phyloP scores from a whole-genome alignment of 2,113 vertebrate genomes.

The Cyphotilapia sp. region DNA sequence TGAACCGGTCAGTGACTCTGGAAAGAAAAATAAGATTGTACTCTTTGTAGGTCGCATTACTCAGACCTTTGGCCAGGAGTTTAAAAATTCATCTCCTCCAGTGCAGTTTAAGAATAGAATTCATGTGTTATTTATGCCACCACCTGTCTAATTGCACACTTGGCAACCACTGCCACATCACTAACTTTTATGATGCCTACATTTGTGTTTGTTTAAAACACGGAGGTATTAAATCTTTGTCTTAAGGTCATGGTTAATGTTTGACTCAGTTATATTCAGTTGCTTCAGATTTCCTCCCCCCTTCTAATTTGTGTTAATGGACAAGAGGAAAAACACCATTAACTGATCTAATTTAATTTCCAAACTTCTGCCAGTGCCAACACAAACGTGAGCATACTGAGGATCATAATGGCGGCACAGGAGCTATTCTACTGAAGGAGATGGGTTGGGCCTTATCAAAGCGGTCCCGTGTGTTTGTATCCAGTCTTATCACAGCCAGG shows the following conservation, averaged over 20 bases:
- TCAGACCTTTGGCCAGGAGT: neutral
- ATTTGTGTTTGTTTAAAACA: neutral
- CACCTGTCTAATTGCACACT: neutral
- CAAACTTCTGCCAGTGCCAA: neutral
- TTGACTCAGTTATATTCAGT: neutral
- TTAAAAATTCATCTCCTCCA: neutral
- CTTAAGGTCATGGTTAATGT: neutral
- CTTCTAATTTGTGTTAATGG: neutral
- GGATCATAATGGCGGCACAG: rapidly evolving
- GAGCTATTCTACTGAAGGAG: neutral
- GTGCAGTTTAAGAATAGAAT: neutral
- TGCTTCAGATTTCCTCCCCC: neutral
- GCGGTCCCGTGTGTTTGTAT: neutral
- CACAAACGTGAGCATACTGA: neutral
- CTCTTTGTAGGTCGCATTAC: neutral
- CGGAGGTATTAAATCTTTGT: neutral
- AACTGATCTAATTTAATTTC: neutral
- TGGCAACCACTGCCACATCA: neutral
- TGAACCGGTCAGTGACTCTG: conserved; percentile 59
- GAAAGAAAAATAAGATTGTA: neutral
- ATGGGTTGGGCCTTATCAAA: neutral
- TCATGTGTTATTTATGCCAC: neutral
- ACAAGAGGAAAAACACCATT: neutral
- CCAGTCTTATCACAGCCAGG: neutral
- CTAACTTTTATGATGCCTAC: neutral